Conservation (phyloP, 2,888 invertebrate genomes). For the Latrodectus elegans region DNA sequence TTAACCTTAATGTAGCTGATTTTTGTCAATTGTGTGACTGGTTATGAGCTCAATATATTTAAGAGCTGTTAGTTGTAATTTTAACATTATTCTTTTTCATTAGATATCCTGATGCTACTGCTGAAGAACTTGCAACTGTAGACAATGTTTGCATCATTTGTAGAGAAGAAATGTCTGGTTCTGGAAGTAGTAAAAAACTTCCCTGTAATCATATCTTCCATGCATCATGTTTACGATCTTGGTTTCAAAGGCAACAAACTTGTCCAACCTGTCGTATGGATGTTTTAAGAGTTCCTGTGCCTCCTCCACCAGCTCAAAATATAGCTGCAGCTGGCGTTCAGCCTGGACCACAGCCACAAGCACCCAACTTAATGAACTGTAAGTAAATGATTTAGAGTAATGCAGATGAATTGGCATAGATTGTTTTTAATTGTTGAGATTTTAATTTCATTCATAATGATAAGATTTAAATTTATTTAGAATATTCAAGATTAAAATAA, state of each 20-base stretch:
- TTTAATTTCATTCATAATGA: too few relatives aligned
- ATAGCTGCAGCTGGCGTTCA: constrained; percentile 17
- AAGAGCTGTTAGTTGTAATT: too few relatives aligned
- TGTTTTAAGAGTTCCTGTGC: constrained; percentile 77
- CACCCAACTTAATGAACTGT: constrained; percentile 58
- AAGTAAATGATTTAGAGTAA: background rate
- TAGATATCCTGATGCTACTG: constrained; percentile 90
- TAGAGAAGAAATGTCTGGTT: constrained; percentile 84
- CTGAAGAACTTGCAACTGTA: constrained; percentile 90
- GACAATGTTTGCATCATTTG: constrained; percentile 99
- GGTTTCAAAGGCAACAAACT: constrained; percentile 99
- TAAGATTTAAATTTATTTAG: too few relatives aligned
- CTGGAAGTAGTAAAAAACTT: constrained; percentile 87
- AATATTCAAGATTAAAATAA: too few relatives aligned
- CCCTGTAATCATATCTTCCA: constrained; percentile 99
- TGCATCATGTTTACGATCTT: constrained; percentile 95
- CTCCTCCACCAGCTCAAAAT: constrained; percentile 32
- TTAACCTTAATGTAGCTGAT: background rate
- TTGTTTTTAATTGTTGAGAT: too few relatives aligned
- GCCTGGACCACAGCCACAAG: constrained; percentile 64
- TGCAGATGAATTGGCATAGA: too few relatives aligned
- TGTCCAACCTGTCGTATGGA: constrained; percentile 98
- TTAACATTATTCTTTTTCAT: too few relatives aligned
- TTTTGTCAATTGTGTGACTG: background rate
- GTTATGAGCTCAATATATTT: background rate